Percentiles rank a stretch among this genome's conserved stretches.
Conservation (phyloP, 2,113 vertebrate species). For the Halichoerus grypus region DNA sequence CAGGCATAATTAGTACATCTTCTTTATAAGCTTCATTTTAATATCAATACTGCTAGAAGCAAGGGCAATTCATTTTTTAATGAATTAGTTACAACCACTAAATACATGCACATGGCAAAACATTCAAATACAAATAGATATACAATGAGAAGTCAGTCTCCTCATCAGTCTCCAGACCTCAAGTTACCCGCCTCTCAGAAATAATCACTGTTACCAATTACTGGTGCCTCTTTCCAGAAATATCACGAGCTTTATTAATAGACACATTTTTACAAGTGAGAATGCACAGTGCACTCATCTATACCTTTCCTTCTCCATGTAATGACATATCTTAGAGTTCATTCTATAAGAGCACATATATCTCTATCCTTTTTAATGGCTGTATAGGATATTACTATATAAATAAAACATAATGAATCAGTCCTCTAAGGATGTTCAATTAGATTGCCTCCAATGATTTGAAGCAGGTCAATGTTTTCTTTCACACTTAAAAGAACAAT, state of each 20-base stretch:
- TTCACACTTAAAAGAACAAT: slow-evolving; percentile 45
- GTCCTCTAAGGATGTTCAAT: background rate
- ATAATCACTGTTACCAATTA: background rate
- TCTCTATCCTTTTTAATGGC: background rate
- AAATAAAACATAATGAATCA: background rate
- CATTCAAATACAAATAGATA: slow-evolving; percentile 19
- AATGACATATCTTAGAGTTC: background rate
- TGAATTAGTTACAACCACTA: slow-evolving; percentile 68
- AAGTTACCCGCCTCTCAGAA: background rate
- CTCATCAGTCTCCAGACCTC: background rate
- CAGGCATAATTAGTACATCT: slow-evolving; percentile 55
- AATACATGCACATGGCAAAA: slow-evolving; percentile 19
- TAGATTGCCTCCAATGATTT: background rate
- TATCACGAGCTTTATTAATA: background rate
- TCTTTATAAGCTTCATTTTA: slow-evolving; percentile 60
- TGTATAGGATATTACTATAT: background rate
- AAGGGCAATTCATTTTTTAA: slow-evolving; percentile 66
- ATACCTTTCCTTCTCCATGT: background rate
- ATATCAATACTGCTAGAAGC: slow-evolving; percentile 57
- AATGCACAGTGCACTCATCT: background rate
- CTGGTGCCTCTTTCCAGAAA: slow-evolving; percentile 28
- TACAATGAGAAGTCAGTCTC: background rate
- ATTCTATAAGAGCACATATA: background rate
- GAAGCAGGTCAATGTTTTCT: slow-evolving; percentile 14
- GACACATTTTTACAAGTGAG: background rate